Evolutionary conservation across 2,797 vertebrate genomes (phyloP).

Genomic region (Rhinella marina): DNA sequence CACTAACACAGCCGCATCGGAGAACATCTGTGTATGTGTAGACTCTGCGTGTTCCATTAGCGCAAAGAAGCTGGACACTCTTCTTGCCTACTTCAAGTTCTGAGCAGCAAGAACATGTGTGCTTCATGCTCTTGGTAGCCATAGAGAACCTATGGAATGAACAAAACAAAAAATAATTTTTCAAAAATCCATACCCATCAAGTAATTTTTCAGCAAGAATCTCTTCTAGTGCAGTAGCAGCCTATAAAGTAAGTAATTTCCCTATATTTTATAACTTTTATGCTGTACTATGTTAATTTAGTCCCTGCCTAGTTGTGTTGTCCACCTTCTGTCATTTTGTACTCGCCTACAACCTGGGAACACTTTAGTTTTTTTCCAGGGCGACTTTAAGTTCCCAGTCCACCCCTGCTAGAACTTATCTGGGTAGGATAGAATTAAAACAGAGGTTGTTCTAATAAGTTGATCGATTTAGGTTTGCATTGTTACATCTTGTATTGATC

Average conservation of each 20-base stretch:
- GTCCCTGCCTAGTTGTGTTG: too few relatives aligned
- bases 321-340: too few relatives aligned
- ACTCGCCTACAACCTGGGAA: too few relatives aligned
- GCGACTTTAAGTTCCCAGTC: too few relatives aligned
- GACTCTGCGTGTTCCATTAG: conserved; percentile 32
- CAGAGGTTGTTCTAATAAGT: too few relatives aligned
- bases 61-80: conserved; percentile 71
- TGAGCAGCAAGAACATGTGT: conserved; percentile 77
- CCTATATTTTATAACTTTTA: neutral
- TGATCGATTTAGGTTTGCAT: too few relatives aligned
- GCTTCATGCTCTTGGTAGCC: conserved; percentile 66
- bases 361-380: too few relatives aligned
- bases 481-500: too few relatives aligned
- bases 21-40: conserved; percentile 73
- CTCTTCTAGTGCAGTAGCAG: neutral
- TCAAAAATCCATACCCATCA: neutral
- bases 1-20: conserved; percentile 70
- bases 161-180: neutral
- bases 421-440: too few relatives aligned
- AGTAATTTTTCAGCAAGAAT: neutral
- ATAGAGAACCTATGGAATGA: conserved; percentile 73
- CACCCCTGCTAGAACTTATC: too few relatives aligned
- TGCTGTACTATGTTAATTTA: too few relatives aligned
- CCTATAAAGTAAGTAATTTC: neutral
- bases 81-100: conserved; percentile 70